Conservation (phyloP, 2,797 vertebrate genomes). For the Scarus forsteni region DNA sequence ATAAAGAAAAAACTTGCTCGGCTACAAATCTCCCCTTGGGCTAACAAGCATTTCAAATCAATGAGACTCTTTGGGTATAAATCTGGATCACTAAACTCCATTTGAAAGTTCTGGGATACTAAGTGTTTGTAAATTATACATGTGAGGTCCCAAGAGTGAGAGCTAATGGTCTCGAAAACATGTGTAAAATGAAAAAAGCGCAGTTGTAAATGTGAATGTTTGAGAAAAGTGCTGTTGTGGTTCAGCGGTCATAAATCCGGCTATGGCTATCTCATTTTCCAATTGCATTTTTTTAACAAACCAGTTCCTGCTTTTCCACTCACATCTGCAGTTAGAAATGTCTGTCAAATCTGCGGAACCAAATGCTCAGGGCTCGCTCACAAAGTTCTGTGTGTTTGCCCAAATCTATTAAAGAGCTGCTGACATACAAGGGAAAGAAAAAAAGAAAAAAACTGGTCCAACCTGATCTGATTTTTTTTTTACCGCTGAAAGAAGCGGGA, state of each 20-base stretch:
- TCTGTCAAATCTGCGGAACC: slow-evolving; percentile 26
- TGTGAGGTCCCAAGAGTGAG: slow-evolving; percentile 28
- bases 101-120: slow-evolving; percentile 28
- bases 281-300: slow-evolving; percentile 28
- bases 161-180: slow-evolving; percentile 29
- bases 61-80: slow-evolving; percentile 14
- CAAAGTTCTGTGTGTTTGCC: slow-evolving; percentile 27
- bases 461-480: slow-evolving; percentile 61
- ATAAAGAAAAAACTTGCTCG: slow-evolving; percentile 17
- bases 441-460: slow-evolving; percentile 59
- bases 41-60: slow-evolving; percentile 4
- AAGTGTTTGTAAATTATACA: slow-evolving; percentile 36
- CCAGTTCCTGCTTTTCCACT: slow-evolving; percentile 26
- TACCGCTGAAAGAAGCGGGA: slow-evolving; percentile 32
- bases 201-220: slow-evolving; percentile 28
- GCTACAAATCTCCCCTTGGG: slow-evolving; percentile 21
- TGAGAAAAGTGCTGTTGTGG: slow-evolving; percentile 62
- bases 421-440: slow-evolving; percentile 6
- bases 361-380: slow-evolving; percentile 48
- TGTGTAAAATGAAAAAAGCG: background rate
- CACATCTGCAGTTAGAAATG: slow-evolving; percentile 21
- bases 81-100: slow-evolving; percentile 7
- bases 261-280: slow-evolving; percentile 41
- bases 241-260: slow-evolving; percentile 39
- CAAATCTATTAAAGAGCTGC: slow-evolving; percentile 37